Evolutionary conservation across 2,797 vertebrate genomes (phyloP).

Genomic region (Bradypus variegatus): DNA sequence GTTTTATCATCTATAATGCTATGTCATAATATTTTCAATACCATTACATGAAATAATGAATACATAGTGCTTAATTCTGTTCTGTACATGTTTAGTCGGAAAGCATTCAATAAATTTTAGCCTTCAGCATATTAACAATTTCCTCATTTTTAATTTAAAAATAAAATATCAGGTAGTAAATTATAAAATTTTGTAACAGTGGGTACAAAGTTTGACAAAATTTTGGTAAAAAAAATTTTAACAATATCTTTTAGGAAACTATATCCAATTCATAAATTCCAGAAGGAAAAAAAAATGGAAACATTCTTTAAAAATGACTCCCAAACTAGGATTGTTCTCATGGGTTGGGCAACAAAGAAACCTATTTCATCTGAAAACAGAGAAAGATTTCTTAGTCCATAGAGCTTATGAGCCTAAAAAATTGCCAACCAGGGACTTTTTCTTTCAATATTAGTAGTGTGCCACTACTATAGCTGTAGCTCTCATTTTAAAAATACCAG

Average conservation of each 20-base stretch:
- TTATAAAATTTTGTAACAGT: not conserved
- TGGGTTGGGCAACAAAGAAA: not conserved
- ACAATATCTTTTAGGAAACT: constrained; percentile 5
- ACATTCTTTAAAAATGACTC: constrained; percentile 6
- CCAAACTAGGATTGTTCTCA: not conserved
- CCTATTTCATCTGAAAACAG: not conserved
- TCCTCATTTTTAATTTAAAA: constrained; percentile 38
- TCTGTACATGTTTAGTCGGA: not conserved
- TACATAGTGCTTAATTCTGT: not conserved
- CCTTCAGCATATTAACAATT: not conserved
- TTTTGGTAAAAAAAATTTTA: not conserved
- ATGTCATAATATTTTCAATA: not conserved
- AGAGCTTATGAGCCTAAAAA: not conserved
- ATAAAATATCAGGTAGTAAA: constrained; percentile 13
- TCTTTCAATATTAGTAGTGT: not conserved
- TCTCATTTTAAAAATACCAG: not conserved
- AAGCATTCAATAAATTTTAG: not conserved
- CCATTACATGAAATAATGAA: not conserved
- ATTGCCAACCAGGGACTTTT: not conserved
- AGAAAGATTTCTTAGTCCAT: not conserved
- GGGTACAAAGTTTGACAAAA: not conserved
- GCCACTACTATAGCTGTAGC: not conserved
- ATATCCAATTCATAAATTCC: not conserved
- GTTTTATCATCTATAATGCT: not conserved
- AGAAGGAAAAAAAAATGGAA: not conserved